Evolutionary conservation across 2,797 vertebrate genomes (phyloP), one percentile per base, ranked within the genome.

Genomic region (Oryzias dopingdopingensis): DNA sequence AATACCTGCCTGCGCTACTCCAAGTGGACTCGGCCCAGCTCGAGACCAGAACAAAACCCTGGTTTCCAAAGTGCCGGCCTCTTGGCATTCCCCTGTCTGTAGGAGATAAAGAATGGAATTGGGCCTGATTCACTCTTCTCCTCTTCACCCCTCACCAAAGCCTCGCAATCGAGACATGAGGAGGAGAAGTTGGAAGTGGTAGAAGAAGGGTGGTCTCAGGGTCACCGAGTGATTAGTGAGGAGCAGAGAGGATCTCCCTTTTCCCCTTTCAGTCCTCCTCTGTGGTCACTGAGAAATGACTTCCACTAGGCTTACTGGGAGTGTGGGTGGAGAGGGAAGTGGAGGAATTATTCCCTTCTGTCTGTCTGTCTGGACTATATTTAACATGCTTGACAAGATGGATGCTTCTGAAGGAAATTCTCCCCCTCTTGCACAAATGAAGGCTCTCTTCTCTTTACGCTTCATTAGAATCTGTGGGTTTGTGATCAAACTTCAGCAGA

Each of bases 51-150:
- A 88, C 89, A 92, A 93, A 90, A 89, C 89, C 83, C 67, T 70
- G 64, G 88, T 90, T 92, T 92, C 92, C 88, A 92, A 83, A 88
- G 88, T 79, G 76, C 86, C 77, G 86, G 91, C 90, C 92, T 86
- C 81, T 92, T 79, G 85, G 91, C 91, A 89, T 92, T 94, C 93
- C 92, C 89, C 85, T 90, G 90, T 89, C 79, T 87, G 82, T 88
- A 89, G 86, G 77, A 90, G 90, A 92, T 92, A 90, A 87, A 93
- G 83, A 91, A 72, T 54, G 62, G 66, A 76, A 77, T 76, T 84
- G 49, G 51, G 76, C 52, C 82, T 69, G 85, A 90, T 90, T 92
- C 88, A 88, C 87, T 90, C 89, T 81, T 86, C 81, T 67, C 4
- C 79, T 77, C 80, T 81, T 81, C 78, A 79, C 65, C 73, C 70